phyloP scores from a whole-genome alignment of 2,797 vertebrate species.

The Liasis olivaceus region DNA sequence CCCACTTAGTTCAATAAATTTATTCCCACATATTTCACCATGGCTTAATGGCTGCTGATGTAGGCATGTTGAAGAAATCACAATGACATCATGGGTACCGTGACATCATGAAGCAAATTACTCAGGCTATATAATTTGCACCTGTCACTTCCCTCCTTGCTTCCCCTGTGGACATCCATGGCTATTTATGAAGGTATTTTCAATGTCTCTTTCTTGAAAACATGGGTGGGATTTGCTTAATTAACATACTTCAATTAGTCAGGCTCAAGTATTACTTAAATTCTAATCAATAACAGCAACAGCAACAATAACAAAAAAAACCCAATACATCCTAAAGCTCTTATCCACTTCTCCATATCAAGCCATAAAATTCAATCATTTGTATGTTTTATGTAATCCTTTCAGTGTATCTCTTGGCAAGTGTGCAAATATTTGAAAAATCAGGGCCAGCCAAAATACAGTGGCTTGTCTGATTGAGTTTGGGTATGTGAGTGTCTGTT shows the following conservation, averaged over 20 bases:
- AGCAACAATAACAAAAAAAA: not conserved
- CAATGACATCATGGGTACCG: not conserved
- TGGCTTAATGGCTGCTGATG: not conserved
- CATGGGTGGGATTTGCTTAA: constrained; percentile 12
- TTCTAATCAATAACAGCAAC: constrained; percentile 5
- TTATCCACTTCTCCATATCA: not conserved
- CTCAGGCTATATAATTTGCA: not conserved
- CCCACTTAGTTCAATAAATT: not conserved
- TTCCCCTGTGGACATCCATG: not conserved
- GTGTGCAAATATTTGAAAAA: constrained; percentile 42
- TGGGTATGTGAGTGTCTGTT: not conserved
- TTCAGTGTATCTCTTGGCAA: constrained; percentile 25
- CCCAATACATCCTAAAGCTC: rapidly evolving
- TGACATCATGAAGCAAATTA: not conserved
- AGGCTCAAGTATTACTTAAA: not conserved
- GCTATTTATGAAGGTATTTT: not conserved
- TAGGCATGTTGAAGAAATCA: not conserved
- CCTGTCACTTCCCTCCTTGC: not conserved
- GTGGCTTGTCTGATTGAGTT: constrained; percentile 8
- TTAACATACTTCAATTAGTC: not conserved
- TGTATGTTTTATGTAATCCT: constrained; percentile 14
- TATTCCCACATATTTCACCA: not conserved
- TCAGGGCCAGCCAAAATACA: constrained; percentile 41
- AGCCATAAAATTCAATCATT: constrained; percentile 6
- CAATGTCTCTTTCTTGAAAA: not conserved